Conservation (phyloP, 2,113 vertebrate species). For the Caranx melampygus region DNA sequence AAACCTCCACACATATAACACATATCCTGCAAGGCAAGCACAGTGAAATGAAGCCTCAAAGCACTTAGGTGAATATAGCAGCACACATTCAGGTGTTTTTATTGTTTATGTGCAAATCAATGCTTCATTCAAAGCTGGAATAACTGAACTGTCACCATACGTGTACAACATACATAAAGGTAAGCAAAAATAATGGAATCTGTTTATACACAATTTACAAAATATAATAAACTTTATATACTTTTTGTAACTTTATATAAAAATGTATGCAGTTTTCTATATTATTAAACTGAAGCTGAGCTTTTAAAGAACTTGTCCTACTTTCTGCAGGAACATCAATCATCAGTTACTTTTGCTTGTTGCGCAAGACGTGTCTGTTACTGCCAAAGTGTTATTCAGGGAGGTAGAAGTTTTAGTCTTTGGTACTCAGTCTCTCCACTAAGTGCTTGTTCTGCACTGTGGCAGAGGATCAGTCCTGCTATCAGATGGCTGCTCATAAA, state of each 20-base stretch:
- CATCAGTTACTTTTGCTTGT: conserved; percentile 77
- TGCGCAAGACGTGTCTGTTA: conserved; percentile 77
- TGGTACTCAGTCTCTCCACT: conserved; percentile 74
- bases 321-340: conserved; percentile 53
- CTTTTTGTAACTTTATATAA: conserved; percentile 66
- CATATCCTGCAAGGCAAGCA: background rate
- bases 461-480: conserved; percentile 84
- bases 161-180: conserved; percentile 66
- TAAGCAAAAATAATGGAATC: conserved; percentile 79
- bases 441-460: conserved; percentile 83
- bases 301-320: conserved; percentile 49
- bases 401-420: conserved; percentile 90
- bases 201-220: conserved; percentile 95
- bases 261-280: conserved; percentile 74
- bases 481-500: conserved; percentile 84
- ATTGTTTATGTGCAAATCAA: conserved; percentile 84
- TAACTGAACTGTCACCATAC: conserved; percentile 68
- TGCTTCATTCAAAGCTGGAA: conserved; percentile 79
- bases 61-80: conserved; percentile 64
- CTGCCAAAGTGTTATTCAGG: conserved; percentile 83
- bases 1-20: background rate
- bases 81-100: conserved; percentile 76
- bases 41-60: conserved; percentile 25
- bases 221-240: conserved; percentile 88
- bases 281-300: conserved; percentile 59